Conservation (phyloP, 1,140 invertebrate genomes). For the Drosophila ananassae region DNA sequence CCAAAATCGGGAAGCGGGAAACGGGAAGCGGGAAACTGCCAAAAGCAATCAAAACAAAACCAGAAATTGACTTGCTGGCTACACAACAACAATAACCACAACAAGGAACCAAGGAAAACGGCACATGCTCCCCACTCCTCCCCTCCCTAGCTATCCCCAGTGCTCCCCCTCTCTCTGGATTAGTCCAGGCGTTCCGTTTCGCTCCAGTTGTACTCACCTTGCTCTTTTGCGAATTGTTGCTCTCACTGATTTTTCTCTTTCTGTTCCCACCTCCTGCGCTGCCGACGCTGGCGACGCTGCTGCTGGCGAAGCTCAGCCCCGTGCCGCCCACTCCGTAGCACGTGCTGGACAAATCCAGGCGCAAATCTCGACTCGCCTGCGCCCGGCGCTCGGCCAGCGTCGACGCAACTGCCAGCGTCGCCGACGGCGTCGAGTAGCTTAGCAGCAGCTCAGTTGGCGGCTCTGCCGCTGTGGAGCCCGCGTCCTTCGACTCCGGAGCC, state of each 20-base stretch:
- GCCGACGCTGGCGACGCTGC: conserved; percentile 50
- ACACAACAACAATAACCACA: background rate
- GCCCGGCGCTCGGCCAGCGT: conserved; percentile 68
- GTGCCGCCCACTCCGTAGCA: conserved; percentile 74
- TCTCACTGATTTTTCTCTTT: conserved; percentile 85
- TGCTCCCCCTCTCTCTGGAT: background rate
- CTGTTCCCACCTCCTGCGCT: conserved; percentile 78
- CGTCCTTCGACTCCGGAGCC: conserved; percentile 26
- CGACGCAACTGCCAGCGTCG: conserved; percentile 63
- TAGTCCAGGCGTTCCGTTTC: conserved; percentile 5
- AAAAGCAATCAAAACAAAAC: conserved; percentile 78
- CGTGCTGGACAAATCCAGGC: conserved; percentile 75
- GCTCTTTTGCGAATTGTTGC: conserved; percentile 80
- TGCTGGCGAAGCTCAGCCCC: conserved; percentile 57
- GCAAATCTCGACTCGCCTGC: conserved; percentile 67
- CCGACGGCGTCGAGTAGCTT: conserved; percentile 47
- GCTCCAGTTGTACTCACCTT: conserved; percentile 64
- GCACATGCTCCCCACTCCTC: background rate
- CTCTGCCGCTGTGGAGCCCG: conserved; percentile 12
- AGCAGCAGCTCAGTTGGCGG: conserved; percentile 36
- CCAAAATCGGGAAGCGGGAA: conserved; percentile 39
- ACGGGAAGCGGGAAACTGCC: conserved; percentile 46
- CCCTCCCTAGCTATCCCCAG: background rate
- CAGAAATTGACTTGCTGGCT: conserved; percentile 62
- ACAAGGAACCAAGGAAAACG: background rate